Evolutionary conservation across 2,888 invertebrate genomes (phyloP).

Genomic region (Limnephilus auricula): DNA sequence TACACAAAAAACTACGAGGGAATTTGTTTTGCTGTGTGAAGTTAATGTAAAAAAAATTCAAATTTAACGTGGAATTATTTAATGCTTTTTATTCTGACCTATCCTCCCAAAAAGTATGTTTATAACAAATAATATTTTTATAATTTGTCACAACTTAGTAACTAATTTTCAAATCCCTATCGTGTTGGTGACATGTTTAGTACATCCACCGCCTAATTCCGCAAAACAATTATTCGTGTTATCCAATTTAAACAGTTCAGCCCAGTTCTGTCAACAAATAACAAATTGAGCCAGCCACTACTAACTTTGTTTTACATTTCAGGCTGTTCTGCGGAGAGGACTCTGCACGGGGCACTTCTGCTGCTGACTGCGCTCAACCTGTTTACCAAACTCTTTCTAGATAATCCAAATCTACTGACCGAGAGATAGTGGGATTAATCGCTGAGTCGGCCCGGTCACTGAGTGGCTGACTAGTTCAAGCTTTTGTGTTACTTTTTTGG

Average conservation of each 20-base stretch:
- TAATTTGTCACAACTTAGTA: too few relatives aligned
- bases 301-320: slow-evolving; percentile 35
- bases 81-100: too few relatives aligned
- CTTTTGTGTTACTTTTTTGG: slow-evolving; percentile 3
- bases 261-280: not conserved
- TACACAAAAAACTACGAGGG: too few relatives aligned
- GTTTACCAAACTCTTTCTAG: slow-evolving; percentile 57
- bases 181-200: not conserved
- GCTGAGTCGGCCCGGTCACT: not conserved
- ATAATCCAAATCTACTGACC: slow-evolving; percentile 54
- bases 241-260: not conserved
- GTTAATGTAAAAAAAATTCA: too few relatives aligned
- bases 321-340: slow-evolving; percentile 29
- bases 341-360: slow-evolving; percentile 17
- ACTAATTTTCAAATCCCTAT: too few relatives aligned
- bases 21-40: too few relatives aligned
- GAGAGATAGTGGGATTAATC: slow-evolving; percentile 61
- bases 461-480: slow-evolving; percentile 4
- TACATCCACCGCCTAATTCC: not conserved
- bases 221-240: not conserved
- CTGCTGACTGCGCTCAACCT: slow-evolving; percentile 39
- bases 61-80: too few relatives aligned
- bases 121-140: too few relatives aligned
- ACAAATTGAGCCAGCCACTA: not conserved
- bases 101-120: too few relatives aligned